These are phyloP conservation scores for Drosophila pallidifrons DNA, from an alignment of 1,140 invertebrate genomes.

Conservation along the genomic window DNA sequence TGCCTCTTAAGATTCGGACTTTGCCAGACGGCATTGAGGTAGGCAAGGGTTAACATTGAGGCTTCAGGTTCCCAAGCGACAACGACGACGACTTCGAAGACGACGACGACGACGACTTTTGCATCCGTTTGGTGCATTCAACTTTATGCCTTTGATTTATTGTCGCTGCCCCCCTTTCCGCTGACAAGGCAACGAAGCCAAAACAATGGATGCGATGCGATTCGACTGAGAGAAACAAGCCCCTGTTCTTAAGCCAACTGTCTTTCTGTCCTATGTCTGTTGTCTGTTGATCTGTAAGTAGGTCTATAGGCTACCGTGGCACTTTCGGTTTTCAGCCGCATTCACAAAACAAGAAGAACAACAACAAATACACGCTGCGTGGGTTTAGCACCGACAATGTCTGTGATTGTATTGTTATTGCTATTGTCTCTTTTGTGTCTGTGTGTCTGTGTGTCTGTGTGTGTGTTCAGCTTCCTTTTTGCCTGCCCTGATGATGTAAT, in stretches of 20 bases:
- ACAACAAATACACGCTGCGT: conserved; percentile 38
- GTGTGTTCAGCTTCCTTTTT: conserved; percentile 30
- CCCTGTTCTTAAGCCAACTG: conserved; percentile 50
- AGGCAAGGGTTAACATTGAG: conserved; percentile 70
- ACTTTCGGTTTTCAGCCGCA: conserved; percentile 70
- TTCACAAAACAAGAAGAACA: conserved; percentile 10
- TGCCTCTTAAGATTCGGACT: conserved; percentile 63
- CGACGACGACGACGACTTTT: conserved; percentile 66
- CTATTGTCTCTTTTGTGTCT: background rate
- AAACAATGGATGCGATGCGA: conserved; percentile 58
- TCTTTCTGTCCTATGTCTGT: conserved; percentile 37
- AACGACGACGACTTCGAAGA: background rate
- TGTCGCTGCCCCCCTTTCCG: conserved; percentile 50
- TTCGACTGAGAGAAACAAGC: conserved; percentile 26
- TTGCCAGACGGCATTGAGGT: conserved; percentile 71
- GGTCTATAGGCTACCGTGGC: conserved; percentile 80
- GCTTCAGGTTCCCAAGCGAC: conserved; percentile 62
- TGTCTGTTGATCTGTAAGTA: conserved; percentile 58
- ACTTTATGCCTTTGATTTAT: conserved; percentile 82
- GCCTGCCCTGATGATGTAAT: conserved; percentile 69
- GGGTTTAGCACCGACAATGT: conserved; percentile 36
- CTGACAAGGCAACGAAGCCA: conserved; percentile 68
- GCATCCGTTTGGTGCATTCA: conserved; percentile 80
- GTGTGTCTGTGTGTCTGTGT: background rate
- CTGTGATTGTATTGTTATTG: conserved; percentile 61